phyloP scores from a whole-genome alignment of 64 coral and sea anemone species.

The Actinia tenebrosa region DNA sequence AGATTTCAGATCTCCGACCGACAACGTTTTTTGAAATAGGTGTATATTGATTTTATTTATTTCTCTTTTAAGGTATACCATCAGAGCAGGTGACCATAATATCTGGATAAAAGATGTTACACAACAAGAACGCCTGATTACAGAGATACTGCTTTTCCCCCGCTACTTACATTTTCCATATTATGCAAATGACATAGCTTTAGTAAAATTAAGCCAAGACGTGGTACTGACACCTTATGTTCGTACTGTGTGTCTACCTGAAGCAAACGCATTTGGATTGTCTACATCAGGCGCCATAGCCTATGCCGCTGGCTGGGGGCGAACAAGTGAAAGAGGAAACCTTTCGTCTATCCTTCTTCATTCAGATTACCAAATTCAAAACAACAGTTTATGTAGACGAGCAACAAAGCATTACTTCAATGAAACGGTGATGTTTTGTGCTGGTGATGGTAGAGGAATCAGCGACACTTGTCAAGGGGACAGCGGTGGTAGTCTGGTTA shows the following conservation, averaged over 20 bases:
- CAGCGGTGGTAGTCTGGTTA: conserved; percentile 38
- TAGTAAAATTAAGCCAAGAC: conserved; percentile 37
- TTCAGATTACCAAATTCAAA: conserved; percentile 27
- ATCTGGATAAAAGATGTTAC: conserved; percentile 9
- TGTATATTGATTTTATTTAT: background rate
- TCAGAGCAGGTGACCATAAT: conserved; percentile 44
- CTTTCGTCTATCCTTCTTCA: background rate
- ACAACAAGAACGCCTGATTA: conserved; percentile 4
- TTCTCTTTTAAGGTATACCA: conserved; percentile 32
- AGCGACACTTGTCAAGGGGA: conserved; percentile 34
- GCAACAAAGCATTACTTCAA: conserved; percentile 36
- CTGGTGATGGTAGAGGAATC: conserved; percentile 17
- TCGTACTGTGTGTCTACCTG: conserved; percentile 54
- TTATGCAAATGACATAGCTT: conserved; percentile 49
- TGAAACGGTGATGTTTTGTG: conserved; percentile 30
- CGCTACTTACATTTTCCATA: conserved; percentile 6
- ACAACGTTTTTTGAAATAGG: too few relatives aligned
- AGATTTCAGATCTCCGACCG: too few relatives aligned
- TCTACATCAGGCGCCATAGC: conserved; percentile 21
- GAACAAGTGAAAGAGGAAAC: background rate
- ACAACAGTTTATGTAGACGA: background rate
- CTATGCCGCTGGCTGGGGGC: conserved; percentile 60
- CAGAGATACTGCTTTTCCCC: conserved; percentile 24
- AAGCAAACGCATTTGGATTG: background rate
- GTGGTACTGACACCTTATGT: conserved; percentile 33